Base-by-base conservation (phyloP, 1,140 invertebrate genomes). In the Thereuonema tuberculata region DNA sequence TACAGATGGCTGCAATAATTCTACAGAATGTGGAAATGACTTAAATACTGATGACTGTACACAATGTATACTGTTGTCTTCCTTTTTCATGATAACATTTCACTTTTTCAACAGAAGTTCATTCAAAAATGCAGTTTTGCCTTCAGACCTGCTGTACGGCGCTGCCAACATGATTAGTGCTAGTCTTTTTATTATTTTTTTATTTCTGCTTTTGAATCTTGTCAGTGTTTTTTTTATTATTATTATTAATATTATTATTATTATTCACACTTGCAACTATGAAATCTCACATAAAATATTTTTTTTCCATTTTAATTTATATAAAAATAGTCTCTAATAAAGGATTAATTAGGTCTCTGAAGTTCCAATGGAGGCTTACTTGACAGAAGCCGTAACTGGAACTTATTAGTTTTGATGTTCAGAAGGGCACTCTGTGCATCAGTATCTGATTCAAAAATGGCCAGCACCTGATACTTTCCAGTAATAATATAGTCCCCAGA, bases 351-450 rank as follows among this genome's bases (percentile, higher is more conserved):
- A 9, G 48, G 21, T 50, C 21, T 50, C 23, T 55, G 53, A 2
- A 55, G 24, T 55, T 55, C 24, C 14, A 14, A 2, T 55, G 53
- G 53, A 28, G 53, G 53, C 24, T 55, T 55, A 21, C 53, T 27
- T 14, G 53, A 26, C 25, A 29, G 63, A 48, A 57, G 53, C 24
- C 61, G 21, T 15, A 66, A 48, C 23, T 66, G 63, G 58, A 66
- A 66, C 48, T 66, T 66, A 27, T 58, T 29, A 12, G 64, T 64
- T 56, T 66, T 66, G 37, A 66, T 64, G 31, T 56, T 63, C 14
- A 66, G 47, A 28, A 64, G 61, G 31, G 64, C 64, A 63, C 59
- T 64, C 50, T 66, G 64, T 54, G 64, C 64, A 24, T 64, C 63
- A 31, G 63, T 64, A 54, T 64, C 63, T 47, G 25, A 61, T 37